Conservation (phyloP, 2,113 vertebrate genomes). For the Telmatochromis sp. region DNA sequence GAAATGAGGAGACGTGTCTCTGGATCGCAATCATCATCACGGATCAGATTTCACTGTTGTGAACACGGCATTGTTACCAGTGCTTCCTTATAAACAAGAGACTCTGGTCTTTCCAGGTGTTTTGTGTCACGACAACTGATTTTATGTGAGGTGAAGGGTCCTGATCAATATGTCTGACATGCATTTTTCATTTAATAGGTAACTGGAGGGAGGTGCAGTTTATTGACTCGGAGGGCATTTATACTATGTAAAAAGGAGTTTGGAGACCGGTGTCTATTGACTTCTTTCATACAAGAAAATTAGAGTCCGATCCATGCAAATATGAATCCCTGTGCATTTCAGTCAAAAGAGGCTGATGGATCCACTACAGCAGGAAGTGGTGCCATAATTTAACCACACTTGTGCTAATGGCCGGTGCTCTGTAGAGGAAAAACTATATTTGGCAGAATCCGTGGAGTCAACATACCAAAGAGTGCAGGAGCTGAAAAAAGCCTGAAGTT, state of each 20-base stretch:
- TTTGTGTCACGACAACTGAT: background rate
- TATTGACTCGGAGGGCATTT: background rate
- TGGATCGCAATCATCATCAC: background rate
- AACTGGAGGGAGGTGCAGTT: background rate
- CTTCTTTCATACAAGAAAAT: background rate
- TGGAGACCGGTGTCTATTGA: background rate
- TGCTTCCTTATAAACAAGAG: background rate
- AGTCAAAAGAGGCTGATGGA: background rate
- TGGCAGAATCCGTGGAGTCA: background rate
- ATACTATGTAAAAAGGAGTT: background rate
- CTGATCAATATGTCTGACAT: background rate
- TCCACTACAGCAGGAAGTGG: background rate
- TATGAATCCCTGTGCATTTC: background rate
- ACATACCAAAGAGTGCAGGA: background rate
- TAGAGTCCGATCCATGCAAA: background rate
- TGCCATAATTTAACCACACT: background rate
- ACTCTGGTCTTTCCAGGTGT: background rate
- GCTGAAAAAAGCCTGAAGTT: background rate
- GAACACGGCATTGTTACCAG: background rate
- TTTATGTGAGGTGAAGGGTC: background rate
- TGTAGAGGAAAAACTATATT: background rate
- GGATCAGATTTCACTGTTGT: background rate
- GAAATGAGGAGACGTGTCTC: background rate
- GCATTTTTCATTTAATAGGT: background rate
- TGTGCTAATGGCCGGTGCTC: background rate